Conservation (phyloP, 2,888 invertebrate species). For the Cataglyphis altisquamis region DNA sequence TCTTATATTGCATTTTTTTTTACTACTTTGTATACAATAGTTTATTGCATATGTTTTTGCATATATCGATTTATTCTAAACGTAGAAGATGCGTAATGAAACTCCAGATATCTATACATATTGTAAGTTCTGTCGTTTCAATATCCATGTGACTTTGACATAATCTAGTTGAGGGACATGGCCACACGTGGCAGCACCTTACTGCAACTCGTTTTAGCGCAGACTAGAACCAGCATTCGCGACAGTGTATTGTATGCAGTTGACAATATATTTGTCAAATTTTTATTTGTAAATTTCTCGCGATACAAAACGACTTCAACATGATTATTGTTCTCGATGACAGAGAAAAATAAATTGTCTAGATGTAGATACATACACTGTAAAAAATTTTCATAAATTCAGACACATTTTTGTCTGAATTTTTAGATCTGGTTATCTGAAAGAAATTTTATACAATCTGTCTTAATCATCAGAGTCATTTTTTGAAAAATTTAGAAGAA, state of each 20-base stretch:
- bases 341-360: neutral
- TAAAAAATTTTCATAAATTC: no score
- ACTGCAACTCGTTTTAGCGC: constrained; percentile 34
- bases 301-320: neutral
- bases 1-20: neutral
- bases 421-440: no score
- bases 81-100: neutral
- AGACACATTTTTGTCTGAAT: no score
- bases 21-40: neutral
- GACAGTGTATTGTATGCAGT: neutral
- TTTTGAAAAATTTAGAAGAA: no score
- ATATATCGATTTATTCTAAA: constrained; percentile 25
- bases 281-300: neutral
- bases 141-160: constrained; percentile 76
- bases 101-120: neutral
- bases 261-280: neutral
- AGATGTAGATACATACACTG: neutral
- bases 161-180: constrained; percentile 45
- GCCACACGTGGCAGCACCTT: constrained; percentile 68
- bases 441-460: no score
- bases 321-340: neutral
- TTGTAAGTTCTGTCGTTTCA: neutral
- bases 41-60: neutral
- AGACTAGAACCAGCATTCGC: constrained; percentile 63
- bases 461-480: no score